Evolutionary conservation across 2,113 vertebrate genomes (phyloP).

Genomic region (Nerophis ophidion): DNA sequence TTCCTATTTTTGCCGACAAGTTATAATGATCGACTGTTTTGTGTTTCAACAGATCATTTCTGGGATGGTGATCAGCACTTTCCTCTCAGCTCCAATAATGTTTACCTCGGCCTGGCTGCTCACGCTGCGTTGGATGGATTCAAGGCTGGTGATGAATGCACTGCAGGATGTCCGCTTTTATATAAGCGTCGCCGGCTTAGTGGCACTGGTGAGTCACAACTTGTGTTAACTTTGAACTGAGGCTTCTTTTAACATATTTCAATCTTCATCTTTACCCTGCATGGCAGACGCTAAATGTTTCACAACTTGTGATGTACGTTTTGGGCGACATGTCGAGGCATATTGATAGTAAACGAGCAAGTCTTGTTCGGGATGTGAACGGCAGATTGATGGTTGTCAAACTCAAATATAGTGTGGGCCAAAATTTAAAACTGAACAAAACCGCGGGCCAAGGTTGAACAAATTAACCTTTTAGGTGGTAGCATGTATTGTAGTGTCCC

Average conservation of each 20-base stretch:
- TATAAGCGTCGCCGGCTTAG: conserved; percentile 86
- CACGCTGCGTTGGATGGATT: conserved; percentile 86
- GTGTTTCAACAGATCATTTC: conserved; percentile 78
- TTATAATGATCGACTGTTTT: background rate
- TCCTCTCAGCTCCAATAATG: conserved; percentile 96
- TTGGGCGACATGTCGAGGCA: background rate
- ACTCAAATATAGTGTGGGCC: too few relatives aligned
- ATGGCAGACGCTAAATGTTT: too few relatives aligned
- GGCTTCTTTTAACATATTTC: too few relatives aligned
- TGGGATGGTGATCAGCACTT: conserved; percentile 95
- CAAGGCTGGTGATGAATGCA: conserved; percentile 76
- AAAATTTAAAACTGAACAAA: too few relatives aligned
- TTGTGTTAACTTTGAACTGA: background rate
- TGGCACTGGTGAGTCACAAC: conserved; percentile 82
- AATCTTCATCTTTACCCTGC: background rate
- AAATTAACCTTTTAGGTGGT: too few relatives aligned
- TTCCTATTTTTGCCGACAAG: too few relatives aligned
- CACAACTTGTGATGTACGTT: background rate
- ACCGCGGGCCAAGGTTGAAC: too few relatives aligned
- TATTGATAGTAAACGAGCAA: background rate
- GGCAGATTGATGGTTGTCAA: too few relatives aligned
- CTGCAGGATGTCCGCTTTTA: conserved; percentile 90
- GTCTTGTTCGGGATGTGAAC: background rate
- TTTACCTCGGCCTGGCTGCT: conserved; percentile 93
- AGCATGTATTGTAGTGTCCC: too few relatives aligned